A percentile compares a stretch with the other conserved stretches of the same genome.
phyloP scores from a whole-genome alignment of 1,140 invertebrate species.

The Drosophila ohnishii region DNA sequence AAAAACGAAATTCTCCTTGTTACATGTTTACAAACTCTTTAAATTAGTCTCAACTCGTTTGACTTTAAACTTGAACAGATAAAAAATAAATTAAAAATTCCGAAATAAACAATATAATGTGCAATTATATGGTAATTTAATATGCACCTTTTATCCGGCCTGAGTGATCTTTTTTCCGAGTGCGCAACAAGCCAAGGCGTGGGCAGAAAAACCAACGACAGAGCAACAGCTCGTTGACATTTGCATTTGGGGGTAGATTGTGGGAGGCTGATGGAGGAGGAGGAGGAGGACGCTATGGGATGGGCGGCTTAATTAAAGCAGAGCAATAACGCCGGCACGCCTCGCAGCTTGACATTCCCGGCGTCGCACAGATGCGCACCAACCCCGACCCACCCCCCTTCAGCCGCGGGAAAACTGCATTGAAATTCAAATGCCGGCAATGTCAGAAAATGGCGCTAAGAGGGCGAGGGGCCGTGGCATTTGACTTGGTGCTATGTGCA shows the following conservation, averaged over 20 bases:
- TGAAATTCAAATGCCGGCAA: slow-evolving; percentile 69
- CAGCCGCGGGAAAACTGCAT: slow-evolving; percentile 57
- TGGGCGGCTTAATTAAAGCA: slow-evolving; percentile 68
- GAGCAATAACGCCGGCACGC: slow-evolving; percentile 64
- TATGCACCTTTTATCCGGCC: slow-evolving; percentile 3
- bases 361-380: background rate
- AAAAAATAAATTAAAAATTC: background rate
- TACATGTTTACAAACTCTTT: background rate
- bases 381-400: background rate
- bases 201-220: slow-evolving; percentile 15
- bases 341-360: slow-evolving; percentile 51
- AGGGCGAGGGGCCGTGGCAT: slow-evolving; percentile 6
- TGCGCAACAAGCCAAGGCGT: slow-evolving; percentile 64
- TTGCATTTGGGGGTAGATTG: slow-evolving; percentile 52
- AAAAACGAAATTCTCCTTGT: background rate
- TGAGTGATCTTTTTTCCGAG: slow-evolving; percentile 38
- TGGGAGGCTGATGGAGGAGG: background rate
- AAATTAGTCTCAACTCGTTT: background rate
- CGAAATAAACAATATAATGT: slow-evolving; percentile 34
- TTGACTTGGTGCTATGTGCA: slow-evolving; percentile 16
- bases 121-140: slow-evolving; percentile 24
- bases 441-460: slow-evolving; percentile 50
- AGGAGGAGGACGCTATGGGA: background rate
- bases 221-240: slow-evolving; percentile 55
- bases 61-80: background rate